Evolutionary conservation across 2,888 invertebrate species (phyloP).

Genomic region (Masnerella sp.): DNA sequence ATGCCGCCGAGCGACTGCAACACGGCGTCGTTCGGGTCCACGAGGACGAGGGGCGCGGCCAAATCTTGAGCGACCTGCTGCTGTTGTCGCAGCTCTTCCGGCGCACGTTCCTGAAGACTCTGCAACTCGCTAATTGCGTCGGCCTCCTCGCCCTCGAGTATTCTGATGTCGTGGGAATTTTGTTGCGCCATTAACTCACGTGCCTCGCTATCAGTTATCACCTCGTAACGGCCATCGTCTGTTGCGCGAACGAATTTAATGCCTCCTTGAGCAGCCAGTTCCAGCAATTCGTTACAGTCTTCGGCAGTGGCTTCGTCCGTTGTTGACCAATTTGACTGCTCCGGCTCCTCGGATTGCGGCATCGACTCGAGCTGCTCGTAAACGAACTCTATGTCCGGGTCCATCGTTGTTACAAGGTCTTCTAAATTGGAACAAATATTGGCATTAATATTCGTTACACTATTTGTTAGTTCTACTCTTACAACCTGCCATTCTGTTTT

Average conservation of each 20-base stretch:
- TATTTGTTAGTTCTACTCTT: too few relatives aligned
- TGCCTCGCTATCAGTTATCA: slow-evolving; percentile 76
- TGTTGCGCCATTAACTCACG: slow-evolving; percentile 75
- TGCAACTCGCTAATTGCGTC: slow-evolving; percentile 71
- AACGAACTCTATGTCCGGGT: slow-evolving; percentile 54
- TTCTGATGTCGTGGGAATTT: slow-evolving; percentile 75
- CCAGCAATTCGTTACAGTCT: slow-evolving; percentile 74
- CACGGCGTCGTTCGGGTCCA: slow-evolving; percentile 65
- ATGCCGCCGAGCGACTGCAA: slow-evolving; percentile 65
- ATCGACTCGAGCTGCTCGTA: slow-evolving; percentile 33
- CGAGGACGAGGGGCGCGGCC: slow-evolving; percentile 65
- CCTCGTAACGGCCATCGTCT: slow-evolving; percentile 77
- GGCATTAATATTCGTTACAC: too few relatives aligned
- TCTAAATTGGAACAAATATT: slow-evolving; percentile 24
- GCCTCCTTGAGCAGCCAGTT: slow-evolving; percentile 75
- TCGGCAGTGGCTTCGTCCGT: slow-evolving; percentile 62
- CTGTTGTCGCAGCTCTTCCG: slow-evolving; percentile 7
- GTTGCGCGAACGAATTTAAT: slow-evolving; percentile 77
- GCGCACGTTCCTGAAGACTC: slow-evolving; percentile 48
- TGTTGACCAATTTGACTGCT: slow-evolving; percentile 38
- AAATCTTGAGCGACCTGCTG: slow-evolving; percentile 10
- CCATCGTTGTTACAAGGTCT: slow-evolving; percentile 40
- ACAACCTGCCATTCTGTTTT: too few relatives aligned
- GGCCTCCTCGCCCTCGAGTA: slow-evolving; percentile 73
- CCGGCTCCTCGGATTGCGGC: slow-evolving; percentile 15